phyloP scores from a whole-genome alignment of 2,113 vertebrate genomes.

The Struthio camelus region DNA sequence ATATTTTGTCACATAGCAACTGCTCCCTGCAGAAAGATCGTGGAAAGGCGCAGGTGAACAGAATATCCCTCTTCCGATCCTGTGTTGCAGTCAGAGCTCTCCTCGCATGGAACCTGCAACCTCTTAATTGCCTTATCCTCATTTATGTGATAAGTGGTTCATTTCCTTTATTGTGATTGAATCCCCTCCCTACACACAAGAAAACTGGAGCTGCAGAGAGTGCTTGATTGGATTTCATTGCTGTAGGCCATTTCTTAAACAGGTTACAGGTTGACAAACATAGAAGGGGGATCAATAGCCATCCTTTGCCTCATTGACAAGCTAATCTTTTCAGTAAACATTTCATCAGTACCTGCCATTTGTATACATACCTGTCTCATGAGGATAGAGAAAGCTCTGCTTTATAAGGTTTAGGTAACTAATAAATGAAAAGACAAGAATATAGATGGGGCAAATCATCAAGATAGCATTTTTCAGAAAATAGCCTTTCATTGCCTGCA shows the following conservation, averaged over 20 bases:
- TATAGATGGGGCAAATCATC: constrained; percentile 49
- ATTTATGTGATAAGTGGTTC: constrained; percentile 76
- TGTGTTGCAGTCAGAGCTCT: constrained; percentile 31
- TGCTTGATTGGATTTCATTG: constrained; percentile 75
- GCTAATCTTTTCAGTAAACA: constrained; percentile 79
- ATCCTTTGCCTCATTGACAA: constrained; percentile 74
- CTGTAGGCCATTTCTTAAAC: constrained; percentile 75
- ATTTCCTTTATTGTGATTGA: constrained; percentile 76
- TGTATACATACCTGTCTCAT: constrained; percentile 69
- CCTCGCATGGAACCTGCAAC: constrained; percentile 61
- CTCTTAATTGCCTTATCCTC: constrained; percentile 69
- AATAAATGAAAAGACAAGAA: constrained; percentile 69
- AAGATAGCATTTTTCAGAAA: constrained; percentile 53
- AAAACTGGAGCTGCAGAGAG: constrained; percentile 66
- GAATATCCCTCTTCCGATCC: background rate
- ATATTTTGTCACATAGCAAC: background rate
- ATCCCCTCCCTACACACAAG: constrained; percentile 65
- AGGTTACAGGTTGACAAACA: constrained; percentile 76
- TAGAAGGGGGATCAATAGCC: constrained; percentile 70
- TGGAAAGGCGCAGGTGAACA: background rate
- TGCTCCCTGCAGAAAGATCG: background rate
- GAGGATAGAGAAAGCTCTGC: constrained; percentile 49
- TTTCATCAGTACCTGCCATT: constrained; percentile 78
- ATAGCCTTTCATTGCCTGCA: constrained; percentile 44
- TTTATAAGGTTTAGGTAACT: constrained; percentile 69